A percentile compares a stretch with the other conserved stretches of the same genome.
Evolutionary conservation across 2,888 invertebrate genomes (phyloP).

Genomic region (Oscheius sp.): DNA sequence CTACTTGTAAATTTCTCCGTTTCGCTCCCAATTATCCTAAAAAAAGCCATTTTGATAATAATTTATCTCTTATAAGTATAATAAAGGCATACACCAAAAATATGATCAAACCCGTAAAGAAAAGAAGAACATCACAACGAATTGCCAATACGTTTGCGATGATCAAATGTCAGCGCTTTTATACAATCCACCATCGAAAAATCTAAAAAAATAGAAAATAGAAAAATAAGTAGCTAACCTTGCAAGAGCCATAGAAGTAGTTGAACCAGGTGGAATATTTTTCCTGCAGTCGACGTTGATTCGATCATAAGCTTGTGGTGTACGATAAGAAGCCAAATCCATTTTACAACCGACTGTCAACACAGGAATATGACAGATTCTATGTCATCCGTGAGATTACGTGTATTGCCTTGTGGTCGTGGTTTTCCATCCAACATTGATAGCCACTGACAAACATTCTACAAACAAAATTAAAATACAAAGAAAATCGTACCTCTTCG

Average conservation of each 20-base stretch:
- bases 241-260: constrained; percentile 91
- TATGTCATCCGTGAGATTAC: constrained; percentile 49
- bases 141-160: constrained; percentile 34
- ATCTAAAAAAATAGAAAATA: constrained; percentile 42
- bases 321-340: constrained; percentile 77
- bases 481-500: constrained; percentile 77
- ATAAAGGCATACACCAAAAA: too few species aligned
- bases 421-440: constrained; percentile 55
- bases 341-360: constrained; percentile 93
- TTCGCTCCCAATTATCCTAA: too few species aligned
- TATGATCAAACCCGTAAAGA: neutral
- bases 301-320: constrained; percentile 49
- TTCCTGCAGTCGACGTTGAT: constrained; percentile 64
- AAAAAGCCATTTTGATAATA: too few species aligned
- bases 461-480: too few species aligned
- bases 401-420: constrained; percentile 20
- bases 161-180: constrained; percentile 27
- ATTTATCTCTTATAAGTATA: too few species aligned
- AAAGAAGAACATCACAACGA: neutral
- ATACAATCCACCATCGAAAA: constrained; percentile 60
- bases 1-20: too few species aligned
- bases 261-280: constrained; percentile 82
- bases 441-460: constrained; percentile 65
- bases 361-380: constrained; percentile 82
- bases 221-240: constrained; percentile 42